Evolutionary conservation across 1,140 invertebrate genomes (phyloP), one percentile per base, ranked within the genome.

Genomic region (Dicyema japonicum): DNA sequence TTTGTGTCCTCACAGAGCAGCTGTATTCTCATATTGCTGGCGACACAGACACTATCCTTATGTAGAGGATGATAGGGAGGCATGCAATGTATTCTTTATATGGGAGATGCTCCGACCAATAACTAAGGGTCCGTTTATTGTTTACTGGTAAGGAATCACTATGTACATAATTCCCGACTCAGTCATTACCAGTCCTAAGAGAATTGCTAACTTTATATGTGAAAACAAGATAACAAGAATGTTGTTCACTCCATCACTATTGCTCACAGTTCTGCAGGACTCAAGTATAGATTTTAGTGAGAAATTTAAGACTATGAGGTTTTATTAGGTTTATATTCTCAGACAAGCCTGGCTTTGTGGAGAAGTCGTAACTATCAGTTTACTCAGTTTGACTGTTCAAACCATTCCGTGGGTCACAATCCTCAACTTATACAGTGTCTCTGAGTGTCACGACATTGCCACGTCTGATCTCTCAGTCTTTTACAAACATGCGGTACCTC

Each of bases 101-200:
- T 55, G 52, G 52, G 52, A 55, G 39, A 36, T 55, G 37, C 34
- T 55, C 14, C 33, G 52, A 19, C 52, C 52, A 24, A 35, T 55
- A 5, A 29, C 50, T 0, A 47, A 51, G 41, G 52, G 45, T 41
- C 36, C 23, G 19, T 32, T 19, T 7, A 9, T 24, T 25, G 21
- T 36, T 18, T 13, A 5, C 4, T 2, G 9, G 12, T 3, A 22
- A 11, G 11, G 18, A 11, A 11, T 27, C n/a, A 9, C 19, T 1
- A 27, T 54, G 40, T 48, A 42, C 31, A 40, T 53, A 8, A 41
- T 54, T 13, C 47, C 48, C 8, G 50, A 55, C 37, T 39, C 32
- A 19, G 37, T 46, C 8, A 52, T 55, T 16, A 55, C 52, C 35
- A 52, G 55, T 24, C 47, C 50, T 1, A 29, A 34, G 3, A 34